Percentiles rank a stretch among this genome's conserved stretches.
Conservation (phyloP, 2,888 invertebrate genomes). For the Lacanobia wlatinum region DNA sequence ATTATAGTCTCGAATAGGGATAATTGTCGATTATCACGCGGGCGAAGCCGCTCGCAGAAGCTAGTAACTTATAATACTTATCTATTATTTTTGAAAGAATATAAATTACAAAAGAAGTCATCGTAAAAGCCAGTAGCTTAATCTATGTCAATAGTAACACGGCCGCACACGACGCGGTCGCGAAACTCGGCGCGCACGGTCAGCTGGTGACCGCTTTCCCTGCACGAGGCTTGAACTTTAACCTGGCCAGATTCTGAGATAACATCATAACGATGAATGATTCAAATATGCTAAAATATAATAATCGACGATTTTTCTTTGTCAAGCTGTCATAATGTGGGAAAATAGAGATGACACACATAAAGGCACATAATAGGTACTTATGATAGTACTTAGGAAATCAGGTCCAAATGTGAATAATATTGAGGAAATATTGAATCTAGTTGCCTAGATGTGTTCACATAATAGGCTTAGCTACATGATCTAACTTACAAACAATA, state of each 20-base stretch:
- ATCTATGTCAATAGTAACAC: conserved; percentile 74
- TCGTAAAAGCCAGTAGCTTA: conserved; percentile 61
- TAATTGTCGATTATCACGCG: too few relatives aligned
- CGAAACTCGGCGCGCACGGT: conserved; percentile 69
- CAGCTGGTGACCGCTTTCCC: conserved; percentile 74
- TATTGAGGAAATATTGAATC: neutral
- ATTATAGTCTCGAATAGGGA: too few relatives aligned
- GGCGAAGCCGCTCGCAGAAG: too few relatives aligned
- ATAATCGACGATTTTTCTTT: conserved; percentile 41
- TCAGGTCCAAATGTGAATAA: neutral
- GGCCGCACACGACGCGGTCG: conserved; percentile 61
- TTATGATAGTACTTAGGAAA: neutral
- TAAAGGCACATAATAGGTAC: neutral
- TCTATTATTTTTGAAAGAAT: conserved; percentile 17
- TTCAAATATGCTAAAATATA: conserved; percentile 48
- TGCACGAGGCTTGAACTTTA: conserved; percentile 65
- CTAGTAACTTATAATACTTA: neutral
- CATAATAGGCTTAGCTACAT: too few relatives aligned
- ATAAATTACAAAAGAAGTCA: conserved; percentile 52
- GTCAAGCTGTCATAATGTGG: neutral
- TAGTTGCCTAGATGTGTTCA: conserved; percentile 4
- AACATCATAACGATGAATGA: conserved; percentile 55
- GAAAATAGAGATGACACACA: conserved; percentile 12
- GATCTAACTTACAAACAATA: neutral
- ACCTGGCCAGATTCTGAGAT: conserved; percentile 57